Base-by-base conservation (phyloP, 2,888 invertebrate species). In the Prenolepis imparis region DNA sequence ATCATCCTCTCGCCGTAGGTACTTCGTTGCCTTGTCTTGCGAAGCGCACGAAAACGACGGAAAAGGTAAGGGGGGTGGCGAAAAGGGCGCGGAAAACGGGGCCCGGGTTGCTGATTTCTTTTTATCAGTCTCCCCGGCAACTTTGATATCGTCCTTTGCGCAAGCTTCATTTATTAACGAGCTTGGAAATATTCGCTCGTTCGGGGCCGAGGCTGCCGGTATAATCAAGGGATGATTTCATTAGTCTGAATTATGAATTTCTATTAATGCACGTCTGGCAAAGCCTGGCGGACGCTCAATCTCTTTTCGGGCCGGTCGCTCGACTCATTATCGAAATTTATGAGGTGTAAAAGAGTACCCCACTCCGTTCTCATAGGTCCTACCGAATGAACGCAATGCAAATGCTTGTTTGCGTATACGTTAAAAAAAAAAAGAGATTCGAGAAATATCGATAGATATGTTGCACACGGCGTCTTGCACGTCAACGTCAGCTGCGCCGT, bases 1-100 rank as follows among this genome's bases (percentile, higher is more conserved):
- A 90, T 90, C 90, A 83, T 84, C 88, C 83, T 77, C 61, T 84
- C 57, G 63, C 78, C 9, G 44, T 82, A 70, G 82, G 82, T 70
- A 88, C 55, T 81, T 80, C 83, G 78, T 44, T 84, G 66, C 82
- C 87, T 86, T 82, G 86, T 86, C 84, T 78, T 18, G 70, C 41
- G 52, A 48, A n/a, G 9, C 21, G 73, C 61, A 55, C 44, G 32
- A 9, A 21, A 72, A 48, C 39, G 21, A 39, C 8, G 6, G 12
- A 28, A 15, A n/a, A 24, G 24, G 32, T n/a, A 15, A 44, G 36
- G 57, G 9, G 12, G 64, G 3, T 11, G 5, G 24, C 39, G 73
- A 41, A 41, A 66, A 39, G 59, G n/a, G 55, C 28, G 44, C 41
- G 39, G 57, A 28, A 41, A 12, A 24, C 3, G 36, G 4, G 82